Conservation (phyloP, 2,888 invertebrate genomes). For the Tenthredo distinguenda region DNA sequence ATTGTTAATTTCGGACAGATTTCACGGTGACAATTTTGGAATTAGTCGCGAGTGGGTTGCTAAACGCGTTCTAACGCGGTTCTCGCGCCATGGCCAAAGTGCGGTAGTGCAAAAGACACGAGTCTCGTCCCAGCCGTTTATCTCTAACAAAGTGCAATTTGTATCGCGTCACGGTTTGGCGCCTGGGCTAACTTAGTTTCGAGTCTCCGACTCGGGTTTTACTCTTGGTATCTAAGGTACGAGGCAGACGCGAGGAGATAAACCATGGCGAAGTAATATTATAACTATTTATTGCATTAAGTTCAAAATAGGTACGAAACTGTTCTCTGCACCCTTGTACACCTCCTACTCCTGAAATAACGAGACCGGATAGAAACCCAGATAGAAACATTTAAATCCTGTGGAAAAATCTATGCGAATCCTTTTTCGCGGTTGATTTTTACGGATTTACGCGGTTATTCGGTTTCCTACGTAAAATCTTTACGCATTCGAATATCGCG, state of each 20-base stretch:
- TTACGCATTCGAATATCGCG: neutral
- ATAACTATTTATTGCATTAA: neutral
- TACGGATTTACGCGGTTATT: neutral
- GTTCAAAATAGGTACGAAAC: neutral
- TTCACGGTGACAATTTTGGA: neutral
- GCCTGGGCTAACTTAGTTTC: conserved; percentile 30
- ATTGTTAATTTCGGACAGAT: neutral
- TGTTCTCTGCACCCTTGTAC: neutral
- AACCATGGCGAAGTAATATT: neutral
- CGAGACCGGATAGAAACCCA: too few species aligned
- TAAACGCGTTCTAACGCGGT: neutral
- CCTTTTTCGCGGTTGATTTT: neutral
- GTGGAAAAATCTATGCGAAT: neutral
- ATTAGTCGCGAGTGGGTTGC: neutral
- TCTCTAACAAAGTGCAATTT: conserved; percentile 41
- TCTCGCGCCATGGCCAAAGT: neutral
- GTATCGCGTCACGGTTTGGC: conserved; percentile 33
- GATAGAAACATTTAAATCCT: neutral
- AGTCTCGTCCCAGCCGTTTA: conserved; percentile 15
- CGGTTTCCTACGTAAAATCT: neutral
- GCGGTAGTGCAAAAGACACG: neutral
- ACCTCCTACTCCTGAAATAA: too few species aligned
- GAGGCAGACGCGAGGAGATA: neutral
- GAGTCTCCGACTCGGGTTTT: neutral
- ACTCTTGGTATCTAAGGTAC: neutral